Percentiles rank a stretch among this genome's conserved stretches.
Conservation (phyloP, 2,888 invertebrate genomes). For the Entomobrya multifasciata region DNA sequence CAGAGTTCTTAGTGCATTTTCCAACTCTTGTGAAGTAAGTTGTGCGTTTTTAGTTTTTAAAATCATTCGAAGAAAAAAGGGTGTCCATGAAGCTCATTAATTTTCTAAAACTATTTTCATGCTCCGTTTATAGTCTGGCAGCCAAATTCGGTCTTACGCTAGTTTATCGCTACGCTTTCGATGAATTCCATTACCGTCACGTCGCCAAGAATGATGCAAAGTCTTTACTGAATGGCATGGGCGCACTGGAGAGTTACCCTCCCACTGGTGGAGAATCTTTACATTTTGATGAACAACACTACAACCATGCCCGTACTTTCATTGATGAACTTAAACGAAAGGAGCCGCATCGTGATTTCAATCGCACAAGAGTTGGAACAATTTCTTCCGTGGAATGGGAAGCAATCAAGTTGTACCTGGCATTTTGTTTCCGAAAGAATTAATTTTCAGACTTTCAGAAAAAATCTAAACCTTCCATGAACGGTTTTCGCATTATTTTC, state of each 20-base stretch:
- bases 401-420: constrained; percentile 83
- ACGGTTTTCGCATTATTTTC: no score
- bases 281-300: constrained; percentile 85
- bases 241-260: constrained; percentile 85
- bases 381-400: constrained; percentile 96
- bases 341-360: constrained; percentile 81
- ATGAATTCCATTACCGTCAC: constrained; percentile 85
- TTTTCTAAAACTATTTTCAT: no score
- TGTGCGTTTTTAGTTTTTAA: no score
- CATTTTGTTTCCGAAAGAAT: no score
- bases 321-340: constrained; percentile 83
- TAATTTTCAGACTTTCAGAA: no score
- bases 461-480: no score
- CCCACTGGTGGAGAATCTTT: constrained; percentile 83
- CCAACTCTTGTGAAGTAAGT: constrained; percentile 89
- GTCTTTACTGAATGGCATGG: constrained; percentile 56
- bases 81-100: no score
- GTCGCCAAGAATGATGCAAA: constrained; percentile 24
- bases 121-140: constrained; percentile 82
- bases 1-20: constrained; percentile 98
- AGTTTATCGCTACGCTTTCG: constrained; percentile 85
- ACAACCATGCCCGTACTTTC: constrained; percentile 85
- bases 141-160: constrained; percentile 83
- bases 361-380: constrained; percentile 86
- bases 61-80: neutral